A percentile compares a stretch with the other conserved stretches of the same genome.
Evolutionary conservation across 2,797 vertebrate species (phyloP).

Genomic region (Chaunax sp.): DNA sequence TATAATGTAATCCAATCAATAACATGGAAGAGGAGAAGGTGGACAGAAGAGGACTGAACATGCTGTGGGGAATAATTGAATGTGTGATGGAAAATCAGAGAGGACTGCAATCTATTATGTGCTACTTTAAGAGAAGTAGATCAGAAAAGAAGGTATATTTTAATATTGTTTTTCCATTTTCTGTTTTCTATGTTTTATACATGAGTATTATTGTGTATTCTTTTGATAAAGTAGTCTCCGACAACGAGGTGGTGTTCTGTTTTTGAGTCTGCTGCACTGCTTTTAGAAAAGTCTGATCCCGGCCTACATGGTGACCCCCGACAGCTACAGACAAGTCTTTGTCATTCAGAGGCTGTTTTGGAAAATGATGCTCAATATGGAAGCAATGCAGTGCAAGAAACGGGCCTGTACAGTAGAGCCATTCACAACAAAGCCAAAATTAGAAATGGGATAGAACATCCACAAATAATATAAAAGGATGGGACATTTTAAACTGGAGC

Average conservation of each 20-base stretch:
- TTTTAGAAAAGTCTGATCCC: conserved; percentile 23
- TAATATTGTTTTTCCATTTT: conserved; percentile 80
- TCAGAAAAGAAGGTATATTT: conserved; percentile 84
- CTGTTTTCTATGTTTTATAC: conserved; percentile 78
- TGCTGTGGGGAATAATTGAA: conserved; percentile 39
- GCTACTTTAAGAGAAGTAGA: conserved; percentile 60
- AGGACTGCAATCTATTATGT: conserved; percentile 78
- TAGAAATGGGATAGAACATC: background rate
- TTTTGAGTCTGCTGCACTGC: conserved; percentile 54
- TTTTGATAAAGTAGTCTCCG: conserved; percentile 83
- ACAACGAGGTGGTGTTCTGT: conserved; percentile 68
- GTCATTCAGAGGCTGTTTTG: conserved; percentile 47
- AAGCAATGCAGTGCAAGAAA: background rate
- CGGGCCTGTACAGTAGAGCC: background rate
- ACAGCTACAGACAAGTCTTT: conserved; percentile 57
- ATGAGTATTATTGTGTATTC: conserved; percentile 81
- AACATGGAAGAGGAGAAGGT: conserved; percentile 24
- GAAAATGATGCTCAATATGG: conserved; percentile 42
- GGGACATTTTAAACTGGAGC: too few species aligned
- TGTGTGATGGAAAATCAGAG: conserved; percentile 57
- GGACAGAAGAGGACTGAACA: conserved; percentile 44
- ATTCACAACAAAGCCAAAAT: conserved; percentile 7
- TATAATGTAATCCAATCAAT: conserved; percentile 24
- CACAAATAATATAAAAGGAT: too few species aligned
- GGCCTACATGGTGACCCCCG: conserved; percentile 15